Base-by-base conservation (phyloP, 2,888 invertebrate species). In the Hypena proboscidalis region DNA sequence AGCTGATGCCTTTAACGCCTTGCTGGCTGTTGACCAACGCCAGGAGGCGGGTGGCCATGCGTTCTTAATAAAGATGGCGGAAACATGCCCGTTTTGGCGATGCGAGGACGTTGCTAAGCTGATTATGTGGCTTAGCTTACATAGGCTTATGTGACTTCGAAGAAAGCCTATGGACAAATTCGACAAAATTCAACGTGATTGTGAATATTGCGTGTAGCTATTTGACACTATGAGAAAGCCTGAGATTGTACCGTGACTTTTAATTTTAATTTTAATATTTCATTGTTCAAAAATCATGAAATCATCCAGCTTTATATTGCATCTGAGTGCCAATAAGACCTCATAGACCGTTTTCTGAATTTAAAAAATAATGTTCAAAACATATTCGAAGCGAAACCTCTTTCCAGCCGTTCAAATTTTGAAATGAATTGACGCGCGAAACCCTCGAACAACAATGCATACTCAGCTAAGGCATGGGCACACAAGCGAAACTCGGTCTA, bases 1-100 rank as follows among this genome's bases (percentile, higher is more conserved):
- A 80, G 85, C 84, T 83, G 85, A 88, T 87, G 88, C 89, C 89
- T 88, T 89, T 90, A 89, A 90, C 89, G 89, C 89, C 87, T 86
- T 82, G 88, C 87, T 89, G 89, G 89, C 85, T 80, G 80, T 75
- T 86, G 88, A 88, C 89, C 89, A 89, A 85, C 84, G 85, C 83
- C 77, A 81, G 87, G 84, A 84, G 86, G 86, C 76, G 80, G 83
- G 82, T 76, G 77, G 80, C 83, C 82, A 87, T 87, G 88, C 88
- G 89, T 87, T 86, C 88, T 87, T 88, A 87, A 87, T 85, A 88
- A 89, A 88, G 87, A 87, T 85, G 85, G 85, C 81, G 82, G 80
- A 72, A 77, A 76, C 83, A 84, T 76, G 83, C 49, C 76, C 77
- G 80, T 80, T 82, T 83, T 76, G 83, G 80, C 77, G 74, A 66